Percentiles rank a stretch among this genome's conserved stretches.
phyloP scores from a whole-genome alignment of 2,113 vertebrate species.

The Lepus europaeus region DNA sequence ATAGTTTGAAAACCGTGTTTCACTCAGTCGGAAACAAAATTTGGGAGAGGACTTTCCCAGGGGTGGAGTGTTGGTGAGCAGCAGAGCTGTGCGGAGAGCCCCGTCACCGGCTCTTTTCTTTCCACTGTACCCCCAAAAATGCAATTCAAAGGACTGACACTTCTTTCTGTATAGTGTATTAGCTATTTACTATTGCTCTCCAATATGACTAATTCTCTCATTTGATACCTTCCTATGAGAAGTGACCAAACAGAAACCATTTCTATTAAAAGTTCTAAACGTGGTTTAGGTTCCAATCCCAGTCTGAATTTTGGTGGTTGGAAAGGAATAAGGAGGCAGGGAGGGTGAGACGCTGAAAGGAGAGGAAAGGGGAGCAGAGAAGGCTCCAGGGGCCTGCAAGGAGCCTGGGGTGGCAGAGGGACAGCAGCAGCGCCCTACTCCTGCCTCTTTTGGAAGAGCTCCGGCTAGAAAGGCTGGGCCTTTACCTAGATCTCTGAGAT shows the following conservation, averaged over 20 bases:
- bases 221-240: not conserved
- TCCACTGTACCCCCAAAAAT: not conserved
- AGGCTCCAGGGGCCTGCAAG: not conserved
- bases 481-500: not conserved
- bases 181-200: not conserved
- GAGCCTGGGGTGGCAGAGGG: not conserved
- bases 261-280: not conserved
- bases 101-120: not conserved
- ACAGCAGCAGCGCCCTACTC: rapidly evolving
- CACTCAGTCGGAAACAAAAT: not conserved
- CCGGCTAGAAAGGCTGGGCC: rapidly evolving
- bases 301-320: not conserved
- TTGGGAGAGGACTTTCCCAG: not conserved
- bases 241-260: not conserved
- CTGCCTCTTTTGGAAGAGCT: not conserved
- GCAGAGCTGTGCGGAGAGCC: not conserved
- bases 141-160: not conserved
- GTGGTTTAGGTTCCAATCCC: not conserved
- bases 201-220: not conserved
- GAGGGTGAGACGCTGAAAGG: not conserved
- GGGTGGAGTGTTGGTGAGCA: not conserved
- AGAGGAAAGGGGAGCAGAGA: not conserved
- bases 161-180: not conserved
- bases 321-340: not conserved
- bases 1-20: not conserved